Base-by-base conservation (phyloP, 1,140 invertebrate species). In the Drosophila ogumai region DNA sequence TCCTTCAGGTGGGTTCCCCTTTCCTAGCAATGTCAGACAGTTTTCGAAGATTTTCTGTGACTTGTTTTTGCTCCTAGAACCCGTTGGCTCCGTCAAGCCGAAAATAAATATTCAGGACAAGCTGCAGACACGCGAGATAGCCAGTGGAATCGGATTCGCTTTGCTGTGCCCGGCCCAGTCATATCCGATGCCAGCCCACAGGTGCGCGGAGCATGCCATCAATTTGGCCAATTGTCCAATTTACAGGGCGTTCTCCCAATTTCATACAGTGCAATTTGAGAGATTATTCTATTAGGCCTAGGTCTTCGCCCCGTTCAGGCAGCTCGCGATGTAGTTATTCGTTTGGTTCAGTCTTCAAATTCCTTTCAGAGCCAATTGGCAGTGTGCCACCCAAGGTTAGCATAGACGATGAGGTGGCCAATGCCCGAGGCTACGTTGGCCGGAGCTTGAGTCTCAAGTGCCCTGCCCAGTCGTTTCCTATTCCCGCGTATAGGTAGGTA, bases 321-420 rank as follows among this genome's bases (percentile, higher is more conserved):
- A 74, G 78, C 60, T 75, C 49, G 9, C 6, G 0, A 28, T 5
- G 13, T 47, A 15, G 31, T 43, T 36, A 17, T 3, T 49, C 43
- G 28, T 12, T 43, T 44, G 46, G 15, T 49, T 36, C 22, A 43
- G n/a, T 19, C 36, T 50, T 12, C 47, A 12, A 38, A 40, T 76
- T 55, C 36, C 10, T 32, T 75, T 8, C 93, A 97, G 96, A 97
- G 90, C 96, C 96, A 28, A 94, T 97, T 81, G 95, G 95, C 90
- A 95, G 95, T 77, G 96, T 96, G 69, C 94, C 95, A 52, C 96
- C 96, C 31, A 96, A 96, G 93, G 95, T 97, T 92, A 96, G 95
- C 57, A 95, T 95, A 64, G 95, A 95, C 65, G 96, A 96, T 91
- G 94, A 95, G 92, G 95, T 95, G 93, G 94, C 95, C 75, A 95